Conservation (phyloP, 1,140 invertebrate species). For the Palaemon carinicauda region DNA sequence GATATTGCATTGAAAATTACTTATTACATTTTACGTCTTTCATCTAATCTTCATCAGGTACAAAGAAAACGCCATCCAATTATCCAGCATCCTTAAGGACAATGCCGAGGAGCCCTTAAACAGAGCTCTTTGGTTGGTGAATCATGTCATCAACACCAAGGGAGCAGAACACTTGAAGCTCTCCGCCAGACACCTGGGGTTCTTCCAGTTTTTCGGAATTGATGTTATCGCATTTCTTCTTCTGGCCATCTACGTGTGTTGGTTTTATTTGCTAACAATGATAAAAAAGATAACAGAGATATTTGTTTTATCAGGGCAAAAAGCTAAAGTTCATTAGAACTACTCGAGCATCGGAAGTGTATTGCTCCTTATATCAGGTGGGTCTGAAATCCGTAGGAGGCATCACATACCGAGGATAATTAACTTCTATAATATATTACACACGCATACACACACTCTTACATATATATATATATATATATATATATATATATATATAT, state of each 20-base stretch:
- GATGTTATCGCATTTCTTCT: constrained; percentile 45
- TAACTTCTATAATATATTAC: no score
- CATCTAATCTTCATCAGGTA: constrained; percentile 43
- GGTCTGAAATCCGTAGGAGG: no score
- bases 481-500: no score
- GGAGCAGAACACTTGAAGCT: constrained; percentile 49
- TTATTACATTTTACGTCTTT: no score
- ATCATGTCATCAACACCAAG: constrained; percentile 45
- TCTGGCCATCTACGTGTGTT: background rate
- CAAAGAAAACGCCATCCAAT: constrained; percentile 20
- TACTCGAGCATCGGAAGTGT: no score
- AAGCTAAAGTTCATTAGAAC: no score
- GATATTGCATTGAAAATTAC: no score
- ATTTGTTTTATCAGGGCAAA: background rate
- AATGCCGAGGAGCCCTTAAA: constrained; percentile 23
- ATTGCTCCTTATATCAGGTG: no score
- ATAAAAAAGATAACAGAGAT: background rate
- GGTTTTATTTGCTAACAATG: background rate
- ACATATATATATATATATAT: no score
- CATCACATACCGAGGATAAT: no score
- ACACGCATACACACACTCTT: no score
- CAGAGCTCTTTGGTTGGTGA: constrained; percentile 54
- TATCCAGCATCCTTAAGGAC: constrained; percentile 26
- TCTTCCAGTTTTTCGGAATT: constrained; percentile 57
- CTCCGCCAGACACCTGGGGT: constrained; percentile 45